phyloP scores from a whole-genome alignment of 2,113 vertebrate species.

The Natator depressus region DNA sequence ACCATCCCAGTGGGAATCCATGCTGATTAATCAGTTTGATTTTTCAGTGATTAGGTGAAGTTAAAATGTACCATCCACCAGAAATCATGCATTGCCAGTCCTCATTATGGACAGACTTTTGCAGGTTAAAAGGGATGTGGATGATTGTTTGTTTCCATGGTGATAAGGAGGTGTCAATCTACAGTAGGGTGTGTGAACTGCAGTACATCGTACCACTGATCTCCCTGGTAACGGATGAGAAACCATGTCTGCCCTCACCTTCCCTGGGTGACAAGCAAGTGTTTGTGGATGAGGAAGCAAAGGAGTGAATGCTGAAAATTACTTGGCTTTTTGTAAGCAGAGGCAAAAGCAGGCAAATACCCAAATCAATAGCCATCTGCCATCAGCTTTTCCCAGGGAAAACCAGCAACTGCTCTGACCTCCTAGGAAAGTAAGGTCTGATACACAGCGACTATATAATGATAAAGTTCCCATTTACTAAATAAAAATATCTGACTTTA shows the following conservation, averaged over 20 bases:
- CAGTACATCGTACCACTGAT: rapidly evolving
- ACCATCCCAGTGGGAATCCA: not conserved
- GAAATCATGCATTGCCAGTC: not conserved
- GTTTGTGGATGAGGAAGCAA: not conserved
- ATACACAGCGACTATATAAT: slow-evolving; percentile 24
- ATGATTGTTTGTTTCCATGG: not conserved
- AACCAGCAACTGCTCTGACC: slow-evolving; percentile 22
- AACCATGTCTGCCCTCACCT: not conserved
- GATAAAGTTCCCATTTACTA: slow-evolving; percentile 46
- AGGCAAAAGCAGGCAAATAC: slow-evolving; percentile 24
- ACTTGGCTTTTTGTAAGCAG: not conserved
- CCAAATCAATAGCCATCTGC: slow-evolving; percentile 27
- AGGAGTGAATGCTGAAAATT: not conserved
- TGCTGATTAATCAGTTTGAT: not conserved
- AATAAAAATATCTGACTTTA: slow-evolving; percentile 37
- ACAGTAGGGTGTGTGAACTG: not conserved
- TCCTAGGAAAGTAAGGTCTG: slow-evolving; percentile 24
- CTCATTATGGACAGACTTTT: not conserved
- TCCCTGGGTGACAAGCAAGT: not conserved
- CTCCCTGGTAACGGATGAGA: not conserved
- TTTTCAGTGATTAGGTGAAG: not conserved
- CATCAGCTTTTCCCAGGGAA: slow-evolving; percentile 11
- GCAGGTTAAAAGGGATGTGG: not conserved
- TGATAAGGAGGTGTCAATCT: not conserved
- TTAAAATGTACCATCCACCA: not conserved